Evolutionary conservation across 2,888 invertebrate species (phyloP), one percentile per base, ranked within the genome.

Genomic region (Apotomis turbidana): DNA sequence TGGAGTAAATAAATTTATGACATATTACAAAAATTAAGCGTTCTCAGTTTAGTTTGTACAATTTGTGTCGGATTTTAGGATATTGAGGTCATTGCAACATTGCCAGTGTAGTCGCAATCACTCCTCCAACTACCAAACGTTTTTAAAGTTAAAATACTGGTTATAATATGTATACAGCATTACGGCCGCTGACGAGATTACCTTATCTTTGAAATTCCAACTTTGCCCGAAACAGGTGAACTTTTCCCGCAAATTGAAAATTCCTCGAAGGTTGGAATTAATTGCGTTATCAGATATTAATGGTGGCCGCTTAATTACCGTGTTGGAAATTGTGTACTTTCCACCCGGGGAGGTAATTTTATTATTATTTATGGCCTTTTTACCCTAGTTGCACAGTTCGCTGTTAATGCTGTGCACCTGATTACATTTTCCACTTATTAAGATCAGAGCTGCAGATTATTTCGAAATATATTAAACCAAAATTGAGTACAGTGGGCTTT

Each of bases 211-310:
- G 71, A 71, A 62, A 66, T 44, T 6, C 89, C 87, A 89, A 89
- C 87, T 88, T 86, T 80, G 87, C 87, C 86, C 87, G 90, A 91
- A 93, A 91, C 93, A 93, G 92, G 93, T 93, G 78, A 90, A 93
- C 85, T 92, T 91, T 81, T 68, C 76, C 77, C 78, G 89, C 87
- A 89, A 93, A 93, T 92, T 93, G 91, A 91, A 93, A 92, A 91
- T 92, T 92, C 90, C 89, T 90, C 89, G 90, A 88, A 85, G 77
- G 78, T 80, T 77, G 76, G 83, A 91, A 91, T 91, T 93, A 92
- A 93, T 91, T 91, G 90, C 89, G 90, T 92, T 92, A 93, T 93
- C 91, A 92, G 91, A 90, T 90, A 93, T 93, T 92, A 93, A 92
- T 90, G 89, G 71, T 83, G 82, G 83, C 80, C 76, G 74, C 77